Percentiles rank a stretch among this genome's conserved stretches.
Conservation (phyloP, 2,888 invertebrate species). For the Willowsia nigromaculata region DNA sequence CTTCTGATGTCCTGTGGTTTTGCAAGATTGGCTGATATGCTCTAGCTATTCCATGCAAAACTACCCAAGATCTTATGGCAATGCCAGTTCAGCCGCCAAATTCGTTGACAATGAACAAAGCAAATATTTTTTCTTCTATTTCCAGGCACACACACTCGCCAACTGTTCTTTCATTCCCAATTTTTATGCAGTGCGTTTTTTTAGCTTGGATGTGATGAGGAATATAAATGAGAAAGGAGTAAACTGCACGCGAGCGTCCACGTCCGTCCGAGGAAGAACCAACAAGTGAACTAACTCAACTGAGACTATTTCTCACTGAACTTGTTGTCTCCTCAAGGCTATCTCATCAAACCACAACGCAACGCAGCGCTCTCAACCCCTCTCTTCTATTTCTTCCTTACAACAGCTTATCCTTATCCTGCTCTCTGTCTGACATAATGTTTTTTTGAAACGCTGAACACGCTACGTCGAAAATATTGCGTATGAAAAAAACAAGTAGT, state of each 20-base stretch:
- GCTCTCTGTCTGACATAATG: not conserved
- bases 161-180: constrained; percentile 12
- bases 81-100: not conserved
- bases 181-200: not conserved
- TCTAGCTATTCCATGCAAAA: constrained; percentile 22
- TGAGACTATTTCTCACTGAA: constrained; percentile 20
- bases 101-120: not conserved
- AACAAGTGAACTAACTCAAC: constrained; percentile 52
- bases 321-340: constrained; percentile 64
- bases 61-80: not conserved
- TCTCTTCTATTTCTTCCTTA: not conserved
- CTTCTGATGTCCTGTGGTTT: constrained; percentile 22
- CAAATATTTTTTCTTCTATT: not conserved
- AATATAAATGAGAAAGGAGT: too few species aligned
- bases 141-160: not conserved
- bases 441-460: not conserved
- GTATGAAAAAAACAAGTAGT: not conserved
- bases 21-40: not conserved
- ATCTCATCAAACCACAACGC: constrained; percentile 1
- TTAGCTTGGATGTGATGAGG: too few species aligned
- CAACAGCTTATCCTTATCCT: not conserved
- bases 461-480: not conserved
- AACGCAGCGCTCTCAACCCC: not conserved
- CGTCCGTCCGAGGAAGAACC: constrained; percentile 34
- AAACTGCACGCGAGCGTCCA: constrained; percentile 4